Percentiles rank a stretch among this genome's conserved stretches.
Evolutionary conservation across 2,113 vertebrate genomes (phyloP).

Genomic region (Paraplagusia blochii): DNA sequence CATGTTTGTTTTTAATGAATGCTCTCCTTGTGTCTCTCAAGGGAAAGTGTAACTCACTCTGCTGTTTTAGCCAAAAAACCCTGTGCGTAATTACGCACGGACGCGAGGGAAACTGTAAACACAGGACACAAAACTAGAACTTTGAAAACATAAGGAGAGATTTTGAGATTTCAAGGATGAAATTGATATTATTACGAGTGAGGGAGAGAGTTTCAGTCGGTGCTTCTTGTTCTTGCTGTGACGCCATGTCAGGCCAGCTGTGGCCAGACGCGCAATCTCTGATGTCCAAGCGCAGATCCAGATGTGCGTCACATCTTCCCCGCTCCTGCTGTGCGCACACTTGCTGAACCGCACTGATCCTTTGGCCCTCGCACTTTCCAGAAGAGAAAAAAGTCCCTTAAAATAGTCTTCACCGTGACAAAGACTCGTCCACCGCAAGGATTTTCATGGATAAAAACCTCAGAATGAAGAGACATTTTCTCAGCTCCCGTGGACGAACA

Average conservation of each 20-base stretch:
- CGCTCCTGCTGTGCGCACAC: slow-evolving; percentile 44
- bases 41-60: neutral
- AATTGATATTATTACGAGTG: slow-evolving; percentile 16
- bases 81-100: neutral
- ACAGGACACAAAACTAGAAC: neutral
- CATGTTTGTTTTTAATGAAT: slow-evolving; percentile 28
- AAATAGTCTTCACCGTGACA: slow-evolving; percentile 35
- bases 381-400: slow-evolving; percentile 28
- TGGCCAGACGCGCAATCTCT: slow-evolving; percentile 49
- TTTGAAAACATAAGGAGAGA: neutral
- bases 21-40: slow-evolving; percentile 13
- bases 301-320: slow-evolving; percentile 74
- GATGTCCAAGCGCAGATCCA: slow-evolving; percentile 63
- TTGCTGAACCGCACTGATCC: slow-evolving; percentile 43
- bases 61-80: neutral
- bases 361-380: slow-evolving; percentile 20
- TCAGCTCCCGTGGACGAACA: slow-evolving; percentile 11
- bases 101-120: neutral
- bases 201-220: slow-evolving; percentile 6
- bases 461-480: neutral
- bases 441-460: slow-evolving; percentile 13
- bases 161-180: neutral
- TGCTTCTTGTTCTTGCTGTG: slow-evolving; percentile 16
- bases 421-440: slow-evolving; percentile 5
- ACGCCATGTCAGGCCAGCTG: slow-evolving; percentile 67